A percentile compares a stretch with the other conserved stretches of the same genome.
These are phyloP conservation scores for Lytechinus variegatus DNA, from an alignment of 35 echinoderm and acorn worm species.

Conservation along the genomic window DNA sequence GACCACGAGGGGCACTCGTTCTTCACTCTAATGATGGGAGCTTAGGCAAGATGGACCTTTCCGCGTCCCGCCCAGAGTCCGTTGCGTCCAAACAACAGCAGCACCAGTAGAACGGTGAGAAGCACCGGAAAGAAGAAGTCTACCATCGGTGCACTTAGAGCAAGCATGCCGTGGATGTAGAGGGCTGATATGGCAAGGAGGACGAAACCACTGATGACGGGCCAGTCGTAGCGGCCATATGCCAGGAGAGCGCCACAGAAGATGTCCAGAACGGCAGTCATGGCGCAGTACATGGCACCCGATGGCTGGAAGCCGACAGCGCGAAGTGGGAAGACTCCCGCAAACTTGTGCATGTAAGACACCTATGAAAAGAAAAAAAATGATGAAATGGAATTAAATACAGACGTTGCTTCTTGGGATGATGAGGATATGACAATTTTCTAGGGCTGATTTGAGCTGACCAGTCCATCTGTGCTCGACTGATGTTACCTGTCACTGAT, in stretches of 20 bases:
- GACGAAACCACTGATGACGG: conserved; percentile 53
- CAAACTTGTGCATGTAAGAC: conserved; percentile 57
- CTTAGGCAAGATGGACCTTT: conserved; percentile 31
- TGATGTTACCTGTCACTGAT: too few species aligned
- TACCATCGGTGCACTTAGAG: conserved; percentile 52
- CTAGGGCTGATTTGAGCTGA: too few species aligned
- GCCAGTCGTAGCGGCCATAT: conserved; percentile 73
- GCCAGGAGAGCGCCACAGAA: conserved; percentile 65
- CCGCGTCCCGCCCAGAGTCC: conserved; percentile 49
- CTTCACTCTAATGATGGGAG: background rate
- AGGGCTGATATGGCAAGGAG: conserved; percentile 60
- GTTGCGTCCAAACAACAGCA: conserved; percentile 62
- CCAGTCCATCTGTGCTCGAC: too few species aligned
- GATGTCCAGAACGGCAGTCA: conserved; percentile 72
- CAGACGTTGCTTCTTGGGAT: too few species aligned
- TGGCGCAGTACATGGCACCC: conserved; percentile 74
- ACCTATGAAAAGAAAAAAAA: conserved; percentile 27
- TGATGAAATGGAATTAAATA: background rate
- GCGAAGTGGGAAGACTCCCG: conserved; percentile 75
- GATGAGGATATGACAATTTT: too few species aligned
- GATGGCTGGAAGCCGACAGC: conserved; percentile 63
- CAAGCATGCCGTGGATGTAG: conserved; percentile 52
- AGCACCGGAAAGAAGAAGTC: conserved; percentile 49
- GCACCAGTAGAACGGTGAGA: conserved; percentile 49
- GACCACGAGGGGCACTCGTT: background rate